phyloP scores from a whole-genome alignment of 2,888 invertebrate genomes.

The Pyrgus malvae region DNA sequence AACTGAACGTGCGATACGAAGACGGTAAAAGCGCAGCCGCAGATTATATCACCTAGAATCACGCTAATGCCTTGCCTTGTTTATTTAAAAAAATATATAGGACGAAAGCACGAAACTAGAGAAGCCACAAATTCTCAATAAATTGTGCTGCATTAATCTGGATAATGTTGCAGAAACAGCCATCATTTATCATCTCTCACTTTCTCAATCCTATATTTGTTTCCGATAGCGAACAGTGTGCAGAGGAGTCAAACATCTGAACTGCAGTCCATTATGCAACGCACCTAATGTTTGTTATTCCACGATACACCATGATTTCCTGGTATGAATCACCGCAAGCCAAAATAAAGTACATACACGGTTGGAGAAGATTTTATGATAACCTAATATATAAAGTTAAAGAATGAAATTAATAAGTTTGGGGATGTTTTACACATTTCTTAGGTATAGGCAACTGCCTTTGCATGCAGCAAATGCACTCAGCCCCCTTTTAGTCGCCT shows the following conservation, averaged over 20 bases:
- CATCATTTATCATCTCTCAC: conserved; percentile 6
- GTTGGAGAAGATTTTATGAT: neutral
- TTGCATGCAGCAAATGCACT: too few species aligned
- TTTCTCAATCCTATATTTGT: conserved; percentile 3
- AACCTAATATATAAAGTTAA: too few species aligned
- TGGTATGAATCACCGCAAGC: conserved; percentile 13
- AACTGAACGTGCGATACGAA: conserved; percentile 7
- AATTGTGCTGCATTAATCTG: neutral
- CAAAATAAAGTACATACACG: neutral
- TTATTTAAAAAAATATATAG: neutral
- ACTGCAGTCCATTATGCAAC: conserved; percentile 40
- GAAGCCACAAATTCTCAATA: neutral
- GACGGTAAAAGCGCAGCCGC: neutral
- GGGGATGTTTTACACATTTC: too few species aligned
- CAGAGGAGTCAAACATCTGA: conserved; percentile 6
- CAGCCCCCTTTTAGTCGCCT: too few species aligned
- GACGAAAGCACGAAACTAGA: neutral
- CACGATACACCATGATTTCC: conserved; percentile 43
- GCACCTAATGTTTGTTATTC: conserved; percentile 39
- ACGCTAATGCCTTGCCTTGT: neutral
- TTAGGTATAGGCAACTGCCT: too few species aligned
- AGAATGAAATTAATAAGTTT: too few species aligned
- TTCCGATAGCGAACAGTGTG: conserved; percentile 1
- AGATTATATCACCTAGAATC: conserved; percentile 9
- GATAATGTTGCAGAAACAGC: neutral